Conservation (phyloP, 2,797 vertebrate genomes). For the Natrix natrix region DNA sequence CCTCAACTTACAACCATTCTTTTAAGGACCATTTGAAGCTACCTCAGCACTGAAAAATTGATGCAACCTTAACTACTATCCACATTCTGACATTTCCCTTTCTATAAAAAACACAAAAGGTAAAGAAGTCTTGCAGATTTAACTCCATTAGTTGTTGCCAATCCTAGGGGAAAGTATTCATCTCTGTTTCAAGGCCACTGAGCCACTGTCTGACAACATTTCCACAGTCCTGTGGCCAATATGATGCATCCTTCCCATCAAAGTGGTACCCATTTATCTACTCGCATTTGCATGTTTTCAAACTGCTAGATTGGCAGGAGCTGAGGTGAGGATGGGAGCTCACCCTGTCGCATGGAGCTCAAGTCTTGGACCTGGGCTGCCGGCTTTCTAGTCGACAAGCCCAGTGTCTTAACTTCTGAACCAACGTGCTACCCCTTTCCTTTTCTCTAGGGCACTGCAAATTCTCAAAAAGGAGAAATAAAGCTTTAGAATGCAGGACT, state of each 20-base stretch:
- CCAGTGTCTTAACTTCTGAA: background rate
- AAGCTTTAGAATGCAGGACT: background rate
- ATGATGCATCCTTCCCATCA: background rate
- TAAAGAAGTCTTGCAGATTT: no score
- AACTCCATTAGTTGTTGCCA: background rate
- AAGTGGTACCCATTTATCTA: background rate
- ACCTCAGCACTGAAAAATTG: background rate
- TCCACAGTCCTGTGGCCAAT: background rate
- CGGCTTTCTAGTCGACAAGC: no score
- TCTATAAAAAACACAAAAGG: rapidly evolving
- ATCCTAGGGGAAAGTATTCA: background rate
- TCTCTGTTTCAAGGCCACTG: background rate
- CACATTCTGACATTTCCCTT: rapidly evolving
- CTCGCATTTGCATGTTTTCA: background rate
- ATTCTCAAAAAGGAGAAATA: background rate
- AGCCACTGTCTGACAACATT: background rate
- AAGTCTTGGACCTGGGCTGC: background rate
- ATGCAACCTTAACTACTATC: background rate
- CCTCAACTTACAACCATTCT: background rate
- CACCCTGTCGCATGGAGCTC: background rate
- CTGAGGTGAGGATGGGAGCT: background rate
- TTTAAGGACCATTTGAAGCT: background rate
- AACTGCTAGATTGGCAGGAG: background rate
- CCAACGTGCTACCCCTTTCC: background rate
- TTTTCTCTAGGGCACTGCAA: rapidly evolving